Evolutionary conservation across 2,888 invertebrate species (phyloP).

Genomic region (Euplagia quadripunctaria): DNA sequence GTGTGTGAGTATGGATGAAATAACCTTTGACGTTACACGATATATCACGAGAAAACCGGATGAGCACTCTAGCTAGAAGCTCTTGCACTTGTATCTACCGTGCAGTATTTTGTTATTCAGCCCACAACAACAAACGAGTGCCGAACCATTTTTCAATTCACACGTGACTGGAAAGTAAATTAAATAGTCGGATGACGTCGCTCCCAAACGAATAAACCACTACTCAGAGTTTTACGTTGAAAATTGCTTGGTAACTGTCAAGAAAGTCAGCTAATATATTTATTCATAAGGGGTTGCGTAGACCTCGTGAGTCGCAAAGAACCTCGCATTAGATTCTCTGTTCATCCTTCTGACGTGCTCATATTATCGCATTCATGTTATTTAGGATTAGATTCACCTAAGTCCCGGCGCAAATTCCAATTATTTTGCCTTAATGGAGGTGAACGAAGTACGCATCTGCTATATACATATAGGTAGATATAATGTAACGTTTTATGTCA

Average conservation of each 20-base stretch:
- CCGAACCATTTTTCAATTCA: constrained; percentile 76
- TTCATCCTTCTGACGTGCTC: constrained; percentile 66
- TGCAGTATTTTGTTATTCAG: constrained; percentile 68
- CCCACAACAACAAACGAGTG: constrained; percentile 66
- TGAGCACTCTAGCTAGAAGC: constrained; percentile 16
- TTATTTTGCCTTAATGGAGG: constrained; percentile 49
- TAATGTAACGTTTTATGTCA: neutral
- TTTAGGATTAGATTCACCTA: constrained; percentile 56
- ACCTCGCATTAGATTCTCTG: constrained; percentile 64
- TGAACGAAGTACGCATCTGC: constrained; percentile 4
- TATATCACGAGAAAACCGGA: constrained; percentile 28
- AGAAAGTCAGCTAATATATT: constrained; percentile 57
- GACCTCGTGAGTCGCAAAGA: constrained; percentile 62
- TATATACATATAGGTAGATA: neutral
- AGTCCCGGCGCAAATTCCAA: constrained; percentile 54
- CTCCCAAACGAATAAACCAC: constrained; percentile 40
- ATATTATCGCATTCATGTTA: constrained; percentile 59
- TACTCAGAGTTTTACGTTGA: constrained; percentile 52
- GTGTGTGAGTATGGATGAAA: constrained; percentile 42
- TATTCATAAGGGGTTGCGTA: constrained; percentile 65
- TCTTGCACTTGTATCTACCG: constrained; percentile 29
- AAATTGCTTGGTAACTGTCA: constrained; percentile 46
- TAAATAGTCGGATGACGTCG: constrained; percentile 56
- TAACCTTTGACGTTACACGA: constrained; percentile 52
- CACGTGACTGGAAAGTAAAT: constrained; percentile 72